Base-by-base conservation (phyloP, 2,113 vertebrate genomes). In the Bostrychus sinensis region DNA sequence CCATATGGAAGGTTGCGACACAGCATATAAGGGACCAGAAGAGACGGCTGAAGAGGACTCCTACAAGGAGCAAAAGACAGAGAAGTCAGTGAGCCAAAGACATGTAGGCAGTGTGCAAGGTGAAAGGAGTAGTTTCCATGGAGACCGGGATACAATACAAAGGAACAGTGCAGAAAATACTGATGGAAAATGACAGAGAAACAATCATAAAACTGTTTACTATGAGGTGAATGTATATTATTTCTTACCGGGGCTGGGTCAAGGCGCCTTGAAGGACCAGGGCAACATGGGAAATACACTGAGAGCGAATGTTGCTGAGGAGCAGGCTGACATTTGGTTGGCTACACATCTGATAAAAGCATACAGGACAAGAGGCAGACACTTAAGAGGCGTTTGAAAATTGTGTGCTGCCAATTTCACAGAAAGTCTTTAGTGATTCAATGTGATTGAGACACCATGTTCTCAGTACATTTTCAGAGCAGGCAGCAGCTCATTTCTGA, bases 21-120 rank as follows among this genome's bases (percentile, higher is more conserved):
- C 84, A 99, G 93, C 95, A 99, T 95, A 45, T 99, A 99, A 26
- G 97, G 97, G 80, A 99, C 96, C 82, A 99, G 90, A 87, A 98
- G 84, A 81, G 97, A 98, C 28, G 93, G 93, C 86, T 97, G 96
- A 69, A 96, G 94, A 80, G 93, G 74, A 25, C 94, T 94, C 91
- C 97, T 99, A 39, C 48, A 86, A 0, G n/a, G 65, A 68, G 42
- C 48, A 57, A 62, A 74, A 19, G 72, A 7, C 41, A 2, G 1
- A 4, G 26, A 23, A 28, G 74, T n/a, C 25, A 51, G 25, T 51
- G 23, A 51, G 48, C 48, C 28, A 51, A 51, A 28, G 14, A 51
- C 25, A 28, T 51, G 48, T 51, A 51, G 45, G 26, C 30, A 50
- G 20, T 56, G 60, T 48, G 38, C 12, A 5, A 42, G 6, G 66